A percentile compares a stretch with the other conserved stretches of the same genome.
These are phyloP conservation scores for Plodia interpunctella DNA, from an alignment of 1,140 invertebrate genomes.

Conservation along the genomic window DNA sequence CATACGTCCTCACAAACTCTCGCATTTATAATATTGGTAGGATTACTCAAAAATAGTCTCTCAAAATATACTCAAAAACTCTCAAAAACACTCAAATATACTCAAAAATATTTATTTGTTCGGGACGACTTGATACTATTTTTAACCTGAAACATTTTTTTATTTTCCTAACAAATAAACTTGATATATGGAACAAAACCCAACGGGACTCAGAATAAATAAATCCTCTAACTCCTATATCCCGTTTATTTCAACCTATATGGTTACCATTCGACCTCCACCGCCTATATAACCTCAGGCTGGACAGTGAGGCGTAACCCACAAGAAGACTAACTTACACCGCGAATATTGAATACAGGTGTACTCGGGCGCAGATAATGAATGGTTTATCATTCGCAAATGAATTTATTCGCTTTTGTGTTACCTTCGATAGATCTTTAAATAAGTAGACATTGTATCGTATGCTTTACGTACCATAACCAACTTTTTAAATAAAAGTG, in stretches of 20 bases:
- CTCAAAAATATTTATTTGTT: no score
- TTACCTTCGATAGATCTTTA: neutral
- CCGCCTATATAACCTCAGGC: neutral
- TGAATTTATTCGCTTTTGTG: slow-evolving; percentile 7
- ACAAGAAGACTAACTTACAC: slow-evolving; percentile 16
- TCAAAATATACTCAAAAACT: no score
- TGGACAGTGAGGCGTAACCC: slow-evolving; percentile 10
- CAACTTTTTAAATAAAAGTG: neutral
- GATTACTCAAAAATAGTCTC: no score
- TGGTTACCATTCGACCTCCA: neutral
- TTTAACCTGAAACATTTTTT: no score
- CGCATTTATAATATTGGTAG: no score
- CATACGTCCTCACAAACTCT: no score
- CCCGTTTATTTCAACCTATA: neutral
- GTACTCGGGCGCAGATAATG: slow-evolving; percentile 11
- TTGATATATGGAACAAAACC: no score
- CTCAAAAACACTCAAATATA: no score
- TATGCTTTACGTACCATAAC: no score
- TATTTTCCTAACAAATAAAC: no score
- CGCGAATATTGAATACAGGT: slow-evolving; percentile 18
- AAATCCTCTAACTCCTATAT: neutral
- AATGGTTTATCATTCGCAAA: slow-evolving; percentile 10
- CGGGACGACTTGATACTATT: no score
- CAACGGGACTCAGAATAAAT: no score
- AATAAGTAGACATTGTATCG: neutral